Conservation (phyloP, 1,140 invertebrate genomes). For the Drosophila pachea region DNA sequence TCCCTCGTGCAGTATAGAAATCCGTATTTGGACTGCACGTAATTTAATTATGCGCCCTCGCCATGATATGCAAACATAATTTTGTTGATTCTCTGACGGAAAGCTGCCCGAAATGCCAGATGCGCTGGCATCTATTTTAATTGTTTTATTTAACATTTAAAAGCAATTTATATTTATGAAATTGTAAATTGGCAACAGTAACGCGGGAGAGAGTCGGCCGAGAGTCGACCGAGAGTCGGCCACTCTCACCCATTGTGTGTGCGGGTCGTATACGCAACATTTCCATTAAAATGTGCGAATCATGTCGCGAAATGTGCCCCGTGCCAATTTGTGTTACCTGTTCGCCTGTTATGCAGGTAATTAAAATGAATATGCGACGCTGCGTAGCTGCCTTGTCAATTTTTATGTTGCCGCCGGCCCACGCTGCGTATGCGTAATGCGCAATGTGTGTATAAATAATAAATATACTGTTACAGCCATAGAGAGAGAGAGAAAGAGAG, state of each 20-base stretch:
- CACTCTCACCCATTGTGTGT: background rate
- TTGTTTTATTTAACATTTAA: slow-evolving; percentile 75
- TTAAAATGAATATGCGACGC: slow-evolving; percentile 60
- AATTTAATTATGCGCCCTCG: slow-evolving; percentile 37
- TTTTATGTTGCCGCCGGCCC: slow-evolving; percentile 44
- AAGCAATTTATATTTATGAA: slow-evolving; percentile 75
- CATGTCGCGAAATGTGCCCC: slow-evolving; percentile 47
- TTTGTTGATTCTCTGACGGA: slow-evolving; percentile 33
- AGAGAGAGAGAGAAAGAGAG: slow-evolving; percentile 5
- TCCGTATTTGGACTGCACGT: slow-evolving; percentile 13
- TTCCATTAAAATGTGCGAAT: slow-evolving; percentile 51
- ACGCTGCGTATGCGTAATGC: slow-evolving; percentile 61
- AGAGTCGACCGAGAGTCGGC: slow-evolving; percentile 40
- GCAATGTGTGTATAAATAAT: slow-evolving; percentile 64
- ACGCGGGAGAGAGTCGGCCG: slow-evolving; percentile 39
- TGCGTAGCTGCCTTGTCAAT: slow-evolving; percentile 53
- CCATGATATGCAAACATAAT: slow-evolving; percentile 42
- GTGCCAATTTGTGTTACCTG: slow-evolving; percentile 48
- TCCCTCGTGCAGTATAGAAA: background rate
- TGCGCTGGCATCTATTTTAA: slow-evolving; percentile 45
- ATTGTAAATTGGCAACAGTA: slow-evolving; percentile 55
- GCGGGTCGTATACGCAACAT: slow-evolving; percentile 62
- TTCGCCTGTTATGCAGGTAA: slow-evolving; percentile 63
- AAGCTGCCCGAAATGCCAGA: background rate
- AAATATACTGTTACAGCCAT: slow-evolving; percentile 49